phyloP scores from a whole-genome alignment of 2,888 invertebrate species.

The Epicampocera succincta region DNA sequence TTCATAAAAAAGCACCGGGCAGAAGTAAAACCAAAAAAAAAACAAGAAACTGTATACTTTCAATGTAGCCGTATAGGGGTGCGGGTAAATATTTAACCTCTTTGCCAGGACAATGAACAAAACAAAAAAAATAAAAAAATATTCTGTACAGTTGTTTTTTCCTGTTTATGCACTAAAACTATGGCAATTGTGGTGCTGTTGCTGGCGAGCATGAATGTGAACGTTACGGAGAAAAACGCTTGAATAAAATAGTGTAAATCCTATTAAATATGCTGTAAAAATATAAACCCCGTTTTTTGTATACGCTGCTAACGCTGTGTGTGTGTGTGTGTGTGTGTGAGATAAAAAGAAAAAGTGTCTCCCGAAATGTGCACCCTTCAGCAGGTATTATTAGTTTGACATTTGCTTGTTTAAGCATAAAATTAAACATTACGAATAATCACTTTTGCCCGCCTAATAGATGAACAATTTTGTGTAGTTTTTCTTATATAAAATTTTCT shows the following conservation, averaged over 20 bases:
- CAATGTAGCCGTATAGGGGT: conserved; percentile 21
- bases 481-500: no score
- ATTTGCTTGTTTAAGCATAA: no score
- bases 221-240: conserved; percentile 38
- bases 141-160: conserved; percentile 8
- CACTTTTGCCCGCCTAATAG: no score
- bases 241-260: conserved; percentile 67
- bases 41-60: background rate
- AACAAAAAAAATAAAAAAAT: conserved; percentile 35
- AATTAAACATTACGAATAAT: no score
- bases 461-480: no score
- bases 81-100: conserved; percentile 68
- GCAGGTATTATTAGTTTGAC: no score
- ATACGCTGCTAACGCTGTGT: background rate
- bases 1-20: background rate
- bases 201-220: conserved; percentile 3
- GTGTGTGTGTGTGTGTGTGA: background rate
- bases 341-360: background rate
- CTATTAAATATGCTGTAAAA: conserved; percentile 67
- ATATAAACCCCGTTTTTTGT: conserved; percentile 53
- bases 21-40: conserved; percentile 13
- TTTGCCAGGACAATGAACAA: conserved; percentile 50
- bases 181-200: background rate
- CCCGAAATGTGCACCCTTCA: no score
- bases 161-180: conserved; percentile 19